Base-by-base conservation (phyloP, 2,888 invertebrate genomes). In the Choreutis nemorana region DNA sequence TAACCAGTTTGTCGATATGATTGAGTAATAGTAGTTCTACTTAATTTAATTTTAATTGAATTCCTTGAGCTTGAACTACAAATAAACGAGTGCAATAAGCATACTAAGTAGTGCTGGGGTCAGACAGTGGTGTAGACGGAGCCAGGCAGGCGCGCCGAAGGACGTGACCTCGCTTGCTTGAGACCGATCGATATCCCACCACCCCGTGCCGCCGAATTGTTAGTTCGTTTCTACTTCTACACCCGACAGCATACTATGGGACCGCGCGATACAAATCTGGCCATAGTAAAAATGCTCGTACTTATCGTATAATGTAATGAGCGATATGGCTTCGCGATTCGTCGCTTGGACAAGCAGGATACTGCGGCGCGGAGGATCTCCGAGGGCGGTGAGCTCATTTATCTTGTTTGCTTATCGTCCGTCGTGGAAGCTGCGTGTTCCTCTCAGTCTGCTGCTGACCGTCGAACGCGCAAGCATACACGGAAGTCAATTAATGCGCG, bases 401-500 rank as follows among this genome's bases (percentile, higher is more conserved):
- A 67, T 70, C 67, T 64, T 46, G 53, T 52, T 45, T 60, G 66
- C 68, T 77, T 75, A 73, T 75, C 75, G 66, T 48, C 40, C 75
- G 66, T 48, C 40, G 41, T 49, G 50, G 20, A 30, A 30, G 30
- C 21, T 18, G 20, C 55, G 57, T 55, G 59, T 58, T 61, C 42
- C 44, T 62, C 61, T 73, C 77, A 77, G 77, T 77, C 65, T 59
- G 60, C 60, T 71, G 54, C 65, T 62, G 63, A 61, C 57, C 68
- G 73, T 60, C 68, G 71, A 60, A 66, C 71, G 73, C 66, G 72
- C 67, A 63, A 68, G 57, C 71, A 67, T 65, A 75, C 67, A 66
- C 78, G 78, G 78, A 78, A 78, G 75, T 75, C 54, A 63, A 64
- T 63, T 58, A 66, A 47, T 66, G 71, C 75, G 73, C 73, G 67